Conservation (phyloP, 2,797 vertebrate genomes). For the Cottoperca gobio region DNA sequence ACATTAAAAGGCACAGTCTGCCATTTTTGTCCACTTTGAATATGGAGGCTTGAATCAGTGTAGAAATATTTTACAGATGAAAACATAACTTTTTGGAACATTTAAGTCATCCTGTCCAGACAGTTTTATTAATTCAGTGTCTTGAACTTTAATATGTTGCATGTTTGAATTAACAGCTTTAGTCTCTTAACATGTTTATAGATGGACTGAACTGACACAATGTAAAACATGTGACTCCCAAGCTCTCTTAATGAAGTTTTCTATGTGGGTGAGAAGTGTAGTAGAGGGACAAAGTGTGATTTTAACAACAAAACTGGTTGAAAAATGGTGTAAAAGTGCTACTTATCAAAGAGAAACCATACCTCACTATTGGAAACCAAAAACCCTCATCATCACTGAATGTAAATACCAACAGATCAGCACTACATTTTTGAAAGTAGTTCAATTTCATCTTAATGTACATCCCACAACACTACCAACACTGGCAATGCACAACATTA, state of each 20-base stretch:
- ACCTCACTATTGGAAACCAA: not conserved
- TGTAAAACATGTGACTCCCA: constrained; percentile 46
- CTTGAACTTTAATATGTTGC: not conserved
- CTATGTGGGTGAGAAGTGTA: not conserved
- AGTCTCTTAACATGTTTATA: not conserved
- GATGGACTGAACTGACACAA: not conserved
- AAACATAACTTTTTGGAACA: no score
- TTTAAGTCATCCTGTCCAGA: no score
- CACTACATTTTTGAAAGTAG: not conserved
- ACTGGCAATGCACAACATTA: not conserved
- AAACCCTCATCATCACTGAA: not conserved
- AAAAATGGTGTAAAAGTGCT: not conserved
- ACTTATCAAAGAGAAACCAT: not conserved
- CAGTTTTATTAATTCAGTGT: no score
- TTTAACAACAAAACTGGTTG: not conserved
- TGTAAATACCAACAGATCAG: not conserved
- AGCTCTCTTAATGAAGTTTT: not conserved
- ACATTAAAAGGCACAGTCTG: not conserved
- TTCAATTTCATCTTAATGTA: not conserved
- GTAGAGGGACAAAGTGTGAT: not conserved
- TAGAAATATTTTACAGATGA: no score
- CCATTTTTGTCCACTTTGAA: constrained; percentile 3
- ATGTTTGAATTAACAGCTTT: not conserved
- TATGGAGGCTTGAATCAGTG: not conserved
- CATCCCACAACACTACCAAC: not conserved